Evolutionary conservation across 1,140 invertebrate species (phyloP).

Genomic region (Cotesia glomerata): DNA sequence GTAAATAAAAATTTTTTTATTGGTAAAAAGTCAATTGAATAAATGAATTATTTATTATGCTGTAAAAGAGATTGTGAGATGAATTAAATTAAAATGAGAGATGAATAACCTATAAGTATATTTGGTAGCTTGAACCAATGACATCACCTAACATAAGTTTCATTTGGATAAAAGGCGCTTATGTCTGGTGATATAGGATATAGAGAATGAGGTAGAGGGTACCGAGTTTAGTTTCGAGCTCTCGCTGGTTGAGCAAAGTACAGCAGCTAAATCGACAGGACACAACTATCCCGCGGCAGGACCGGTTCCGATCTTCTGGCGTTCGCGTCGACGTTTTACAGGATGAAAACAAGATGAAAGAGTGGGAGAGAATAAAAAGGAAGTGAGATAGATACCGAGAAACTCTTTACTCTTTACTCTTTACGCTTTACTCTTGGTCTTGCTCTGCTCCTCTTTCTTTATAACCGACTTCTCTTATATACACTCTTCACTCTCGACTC

Average conservation of each 20-base stretch:
- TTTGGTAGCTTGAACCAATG: constrained; percentile 5
- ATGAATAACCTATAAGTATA: too few relatives aligned
- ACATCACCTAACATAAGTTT: constrained; percentile 24
- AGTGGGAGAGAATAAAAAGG: background rate
- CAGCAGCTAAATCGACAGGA: constrained; percentile 31
- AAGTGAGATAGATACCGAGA: background rate
- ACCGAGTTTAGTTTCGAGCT: constrained; percentile 26
- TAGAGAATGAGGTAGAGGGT: constrained; percentile 2
- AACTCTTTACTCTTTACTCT: background rate
- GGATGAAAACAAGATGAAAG: constrained; percentile 2
- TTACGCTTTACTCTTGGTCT: too few relatives aligned
- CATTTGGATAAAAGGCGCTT: too few relatives aligned
- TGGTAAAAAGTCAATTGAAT: too few relatives aligned
- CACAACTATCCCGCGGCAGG: constrained; percentile 18
- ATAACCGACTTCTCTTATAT: too few relatives aligned
- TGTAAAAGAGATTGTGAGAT: too few relatives aligned
- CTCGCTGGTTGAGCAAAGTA: background rate
- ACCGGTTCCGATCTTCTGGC: constrained; percentile 23
- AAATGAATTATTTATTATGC: too few relatives aligned
- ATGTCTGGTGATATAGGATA: too few relatives aligned
- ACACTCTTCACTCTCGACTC: too few relatives aligned
- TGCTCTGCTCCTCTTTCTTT: too few relatives aligned
- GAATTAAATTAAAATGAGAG: too few relatives aligned
- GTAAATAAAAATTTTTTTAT: too few relatives aligned
- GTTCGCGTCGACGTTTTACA: constrained; percentile 14